These are phyloP conservation scores for Cinclus mexicanus DNA, from an alignment of 2,113 vertebrate genomes.

Conservation along the genomic window DNA sequence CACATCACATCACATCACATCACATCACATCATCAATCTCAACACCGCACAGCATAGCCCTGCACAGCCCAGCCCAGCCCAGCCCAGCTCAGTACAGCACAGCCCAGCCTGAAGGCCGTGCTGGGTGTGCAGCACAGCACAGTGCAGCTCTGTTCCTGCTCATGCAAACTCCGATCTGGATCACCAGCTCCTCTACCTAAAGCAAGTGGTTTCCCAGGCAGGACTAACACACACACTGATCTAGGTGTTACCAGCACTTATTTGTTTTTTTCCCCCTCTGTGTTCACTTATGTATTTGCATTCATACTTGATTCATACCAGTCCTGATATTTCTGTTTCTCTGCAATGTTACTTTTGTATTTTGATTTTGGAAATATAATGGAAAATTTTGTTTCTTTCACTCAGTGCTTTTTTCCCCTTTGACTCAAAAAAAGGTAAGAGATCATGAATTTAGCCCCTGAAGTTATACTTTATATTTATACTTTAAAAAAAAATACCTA, in stretches of 20 bases:
- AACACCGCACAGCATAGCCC: neutral
- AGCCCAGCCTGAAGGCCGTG: neutral
- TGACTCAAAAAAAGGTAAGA: neutral
- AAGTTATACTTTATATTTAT: neutral
- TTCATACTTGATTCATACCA: neutral
- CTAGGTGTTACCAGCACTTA: neutral
- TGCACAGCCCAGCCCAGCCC: no score
- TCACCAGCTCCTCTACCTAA: neutral
- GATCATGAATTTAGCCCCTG: neutral
- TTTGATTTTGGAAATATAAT: neutral
- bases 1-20: no score
- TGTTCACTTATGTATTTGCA: neutral
- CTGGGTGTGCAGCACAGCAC: no score
- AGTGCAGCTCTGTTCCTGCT: neutral
- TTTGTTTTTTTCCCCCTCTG: neutral
- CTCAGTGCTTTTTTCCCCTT: neutral
- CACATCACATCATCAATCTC: no score
- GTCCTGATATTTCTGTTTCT: neutral
- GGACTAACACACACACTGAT: neutral
- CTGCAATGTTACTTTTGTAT: neutral
- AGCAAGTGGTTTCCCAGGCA: neutral
- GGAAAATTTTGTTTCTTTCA: neutral
- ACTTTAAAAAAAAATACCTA: neutral
- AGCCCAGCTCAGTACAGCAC: neutral
- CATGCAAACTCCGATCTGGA: fast-evolving